Evolutionary conservation across 30 jellyfish, hydroid and myxozoan species (phyloP), one percentile per base, ranked within the genome.

Genomic region (Cassiopea andromeda): DNA sequence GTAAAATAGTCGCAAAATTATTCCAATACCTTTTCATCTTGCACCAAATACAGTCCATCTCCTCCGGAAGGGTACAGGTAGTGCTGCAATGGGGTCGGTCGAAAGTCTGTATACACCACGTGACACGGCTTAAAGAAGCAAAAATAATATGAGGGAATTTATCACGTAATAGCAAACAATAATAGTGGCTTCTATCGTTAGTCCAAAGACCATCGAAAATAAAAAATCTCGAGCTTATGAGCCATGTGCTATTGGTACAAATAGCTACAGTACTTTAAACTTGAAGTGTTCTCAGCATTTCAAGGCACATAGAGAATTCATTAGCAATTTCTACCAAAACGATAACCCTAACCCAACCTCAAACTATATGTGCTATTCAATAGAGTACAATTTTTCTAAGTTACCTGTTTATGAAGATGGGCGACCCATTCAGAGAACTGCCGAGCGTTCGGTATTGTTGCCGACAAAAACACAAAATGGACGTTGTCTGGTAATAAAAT

Each of bases 401-500:
- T 1, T 78, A 96, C 99, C 98, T 97, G 99, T 47, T 87, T 97
- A 69, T 97, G 99, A n/a, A 93, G 72, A 64, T 83, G 91, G 0
- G 98, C 98, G 9, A 97, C 97, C 99, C 99, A 97, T 97, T 92
- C 97, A 0, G 99, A 98, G 88, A 97, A 97, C 97, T 97, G 99
- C 1, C 97, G 91, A 1, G 99, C 99, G 60, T 97, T 97, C 78
- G 98, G 99, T 67, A 97, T 97, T 0, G 99, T 97, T 5, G 99
- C 99, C 10, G 99, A 97, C 91, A 97, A 80, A 81, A 97, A 97
- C 12, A 97, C 99, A 82, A 76, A 97, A 18, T 89, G 97, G 60
- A 97, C 98, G 59, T 92, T 97, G 89, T 93, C 98, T 58, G 99
- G 99, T 14, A 97, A 92, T 69, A 97, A 75, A 48, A 97, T 97